Base-by-base conservation (phyloP, 2,113 vertebrate species). In the Lophius piscatorius region DNA sequence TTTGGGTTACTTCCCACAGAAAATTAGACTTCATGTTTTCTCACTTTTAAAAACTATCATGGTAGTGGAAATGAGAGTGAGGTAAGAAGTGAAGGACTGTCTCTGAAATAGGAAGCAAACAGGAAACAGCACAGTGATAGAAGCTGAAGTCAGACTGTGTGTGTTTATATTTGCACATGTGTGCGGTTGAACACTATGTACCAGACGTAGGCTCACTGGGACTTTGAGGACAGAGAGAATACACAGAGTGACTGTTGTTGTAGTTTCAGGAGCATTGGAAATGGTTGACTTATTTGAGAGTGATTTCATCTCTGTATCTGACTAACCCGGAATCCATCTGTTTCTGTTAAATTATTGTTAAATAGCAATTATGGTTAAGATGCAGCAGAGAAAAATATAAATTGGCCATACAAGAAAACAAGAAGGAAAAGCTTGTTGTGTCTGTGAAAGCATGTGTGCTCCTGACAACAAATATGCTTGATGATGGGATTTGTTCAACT, bases 61-160 rank as follows among this genome's bases (percentile, higher is more conserved):
- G 31, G 61, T 73, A 47, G 45, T 41, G 33, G 50, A 47, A 55
- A 47, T 21, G 26, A 63, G 16, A 31, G 70, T 2, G 35, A 56
- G 45, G 38, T 39, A 42, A 68, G 14, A 61, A 24, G 44, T 26
- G 23, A 67, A 47, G 54, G 28, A 52, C 1, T 46, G 62, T 56
- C 63, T 59, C 4, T 26, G n/a, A 63, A 63, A 63, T 11, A 59
- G 60, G 74, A 72, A 70, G 57, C 74, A 73, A 76, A 76, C 80
- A 80, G 78, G 80, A 83, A 87, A 34, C 44, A 3, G 2, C 7
- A 57, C 66, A 31, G 42, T 2, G 71, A 63, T 38, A 61, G 61
- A 46, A 0, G 44, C 72, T 61, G 73, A 71, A 61, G 67, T 63
- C 67, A 55, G 73, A 47, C 67, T 28, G 24, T 4, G 18, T 9